Evolutionary conservation across 1,140 invertebrate genomes (phyloP), one percentile per base, ranked within the genome.

Genomic region (Drosophila ironensis): DNA sequence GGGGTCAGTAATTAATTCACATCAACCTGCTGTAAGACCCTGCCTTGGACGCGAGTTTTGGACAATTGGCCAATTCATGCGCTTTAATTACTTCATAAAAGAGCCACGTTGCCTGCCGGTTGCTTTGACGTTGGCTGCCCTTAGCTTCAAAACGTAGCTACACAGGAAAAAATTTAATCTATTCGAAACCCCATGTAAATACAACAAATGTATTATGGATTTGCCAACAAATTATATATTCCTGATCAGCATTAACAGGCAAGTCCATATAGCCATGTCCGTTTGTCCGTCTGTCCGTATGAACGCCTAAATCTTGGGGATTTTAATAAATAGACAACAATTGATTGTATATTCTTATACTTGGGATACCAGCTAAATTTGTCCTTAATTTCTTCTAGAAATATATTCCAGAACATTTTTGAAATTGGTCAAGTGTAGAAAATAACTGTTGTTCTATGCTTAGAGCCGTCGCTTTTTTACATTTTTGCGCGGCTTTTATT

Each of bases 71-170:
- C 78, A 84, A 84, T 82, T 84, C 78, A 84, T 84, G 78, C 80
- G 73, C 78, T 84, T 84, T 86, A 84, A 84, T 84, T 84, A 84
- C 78, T 84, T 86, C 71, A 84, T 84, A 86, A 78, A 71, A 72
- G 60, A 72, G 56, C 63, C 51, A 45, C 68, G 37, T 41, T 22
- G 35, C 25, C n/a, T 24, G 63, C 73, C 72, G 63, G 19, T 50
- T 14, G 22, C 17, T 56, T 60, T 30, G 37, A 60, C 19, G 56
- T 41, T 24, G 35, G 54, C 4, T 33, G 52, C 56, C 52, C 51
- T 60, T 35, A 57, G 25, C 37, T 44, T 59, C 1, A 33, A 30
- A 33, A 22, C 3, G 6, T 30, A 4, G 16, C 12, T 6, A 17
- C 48, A 59, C 48, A 28, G 11, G 19, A 11, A 20, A 16, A 59